Conservation (phyloP, 2,113 vertebrate species). For the Phyllopteryx taeniolatus region DNA sequence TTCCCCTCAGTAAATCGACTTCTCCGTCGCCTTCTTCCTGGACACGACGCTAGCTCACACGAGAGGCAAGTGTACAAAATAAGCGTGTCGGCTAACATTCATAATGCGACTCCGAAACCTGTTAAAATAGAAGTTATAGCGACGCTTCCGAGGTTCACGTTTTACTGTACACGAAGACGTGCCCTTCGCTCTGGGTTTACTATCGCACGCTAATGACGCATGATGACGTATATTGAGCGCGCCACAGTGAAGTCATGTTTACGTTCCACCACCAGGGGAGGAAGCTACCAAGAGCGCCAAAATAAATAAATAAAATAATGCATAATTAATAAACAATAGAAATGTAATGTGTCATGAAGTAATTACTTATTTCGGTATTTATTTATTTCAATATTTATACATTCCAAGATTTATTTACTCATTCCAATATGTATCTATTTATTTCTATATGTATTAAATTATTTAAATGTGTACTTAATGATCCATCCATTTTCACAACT, state of each 20-base stretch:
- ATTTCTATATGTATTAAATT: too few relatives aligned
- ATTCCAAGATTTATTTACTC: too few relatives aligned
- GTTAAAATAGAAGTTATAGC: background rate
- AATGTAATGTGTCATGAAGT: too few relatives aligned
- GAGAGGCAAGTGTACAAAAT: background rate
- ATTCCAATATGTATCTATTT: too few relatives aligned
- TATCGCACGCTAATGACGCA: background rate
- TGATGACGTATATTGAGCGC: background rate
- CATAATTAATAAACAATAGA: too few relatives aligned
- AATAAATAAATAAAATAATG: too few relatives aligned
- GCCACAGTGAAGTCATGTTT: background rate
- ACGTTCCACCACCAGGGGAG: too few relatives aligned
- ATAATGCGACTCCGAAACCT: background rate
- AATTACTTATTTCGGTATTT: too few relatives aligned
- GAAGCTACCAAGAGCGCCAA: too few relatives aligned
- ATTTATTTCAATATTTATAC: too few relatives aligned
- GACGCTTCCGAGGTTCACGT: background rate
- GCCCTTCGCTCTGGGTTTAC: conserved; percentile 2
- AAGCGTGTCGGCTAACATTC: background rate
- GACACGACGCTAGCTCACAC: background rate
- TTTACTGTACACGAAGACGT: background rate
- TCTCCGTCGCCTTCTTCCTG: background rate
- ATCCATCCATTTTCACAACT: too few relatives aligned
- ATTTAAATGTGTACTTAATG: too few relatives aligned
- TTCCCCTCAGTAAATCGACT: background rate